Conservation (phyloP, 1,140 invertebrate genomes). For the Euura saliciscinereae region DNA sequence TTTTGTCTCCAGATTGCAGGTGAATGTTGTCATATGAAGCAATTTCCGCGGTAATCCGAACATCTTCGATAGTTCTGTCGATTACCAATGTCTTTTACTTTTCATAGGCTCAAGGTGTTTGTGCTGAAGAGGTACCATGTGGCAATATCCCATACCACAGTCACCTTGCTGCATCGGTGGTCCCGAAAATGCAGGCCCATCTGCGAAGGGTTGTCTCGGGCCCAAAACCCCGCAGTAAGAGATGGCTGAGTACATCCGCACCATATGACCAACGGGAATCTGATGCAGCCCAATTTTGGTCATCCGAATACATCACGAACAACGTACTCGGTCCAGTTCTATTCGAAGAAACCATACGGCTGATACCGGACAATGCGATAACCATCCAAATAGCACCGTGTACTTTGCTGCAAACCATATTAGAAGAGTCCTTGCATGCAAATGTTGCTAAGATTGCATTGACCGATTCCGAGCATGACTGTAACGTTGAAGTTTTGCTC, state of each 20-base stretch:
- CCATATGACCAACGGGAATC: constrained; percentile 68
- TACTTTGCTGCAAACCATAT: constrained; percentile 61
- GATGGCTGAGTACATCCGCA: constrained; percentile 84
- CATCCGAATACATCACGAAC: constrained; percentile 71
- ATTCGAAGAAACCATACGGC: constrained; percentile 32
- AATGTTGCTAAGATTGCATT: constrained; percentile 54
- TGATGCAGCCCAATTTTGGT: constrained; percentile 63
- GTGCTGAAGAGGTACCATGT: too few species aligned
- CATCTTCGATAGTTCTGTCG: too few species aligned
- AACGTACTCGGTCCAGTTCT: constrained; percentile 56
- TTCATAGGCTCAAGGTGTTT: too few species aligned
- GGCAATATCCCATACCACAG: too few species aligned
- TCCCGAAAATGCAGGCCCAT: too few species aligned
- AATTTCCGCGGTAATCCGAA: too few species aligned
- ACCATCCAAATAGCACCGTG: constrained; percentile 65
- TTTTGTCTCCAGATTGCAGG: too few species aligned
- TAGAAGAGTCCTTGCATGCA: constrained; percentile 68
- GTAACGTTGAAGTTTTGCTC: constrained; percentile 29
- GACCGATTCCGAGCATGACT: constrained; percentile 58
- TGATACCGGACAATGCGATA: constrained; percentile 33
- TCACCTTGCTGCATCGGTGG: too few species aligned
- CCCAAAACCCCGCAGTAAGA: constrained; percentile 68
- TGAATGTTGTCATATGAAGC: too few species aligned
- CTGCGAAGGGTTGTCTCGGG: constrained; percentile 64
- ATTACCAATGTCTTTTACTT: too few species aligned